Percentiles rank a stretch among this genome's conserved stretches.
Conservation (phyloP, 2,113 vertebrate species). For the Podiceps cristatus region DNA sequence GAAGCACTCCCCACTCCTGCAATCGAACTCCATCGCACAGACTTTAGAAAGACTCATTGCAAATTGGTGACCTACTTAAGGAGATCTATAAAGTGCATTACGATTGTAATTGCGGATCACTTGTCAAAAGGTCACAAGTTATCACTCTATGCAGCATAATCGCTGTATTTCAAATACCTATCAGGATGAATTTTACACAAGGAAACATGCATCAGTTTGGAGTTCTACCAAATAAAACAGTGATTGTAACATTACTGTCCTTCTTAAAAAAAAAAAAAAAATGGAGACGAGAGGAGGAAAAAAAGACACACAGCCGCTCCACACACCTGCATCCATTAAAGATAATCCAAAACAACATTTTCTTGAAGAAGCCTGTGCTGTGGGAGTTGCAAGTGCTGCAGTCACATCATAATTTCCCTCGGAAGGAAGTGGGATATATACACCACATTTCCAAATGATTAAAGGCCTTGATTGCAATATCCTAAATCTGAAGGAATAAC, state of each 20-base stretch:
- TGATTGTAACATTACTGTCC: not conserved
- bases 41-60: not conserved
- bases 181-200: not conserved
- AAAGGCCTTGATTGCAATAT: not conserved
- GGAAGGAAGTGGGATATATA: not conserved
- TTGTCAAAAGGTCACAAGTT: constrained; percentile 29
- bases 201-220: not conserved
- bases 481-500: not conserved
- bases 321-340: constrained; percentile 9
- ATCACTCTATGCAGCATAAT: not conserved
- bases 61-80: not conserved
- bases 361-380: constrained; percentile 20
- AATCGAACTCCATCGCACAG: rapidly evolving
- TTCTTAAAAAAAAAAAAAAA: not conserved
- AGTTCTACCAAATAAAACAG: not conserved
- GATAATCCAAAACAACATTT: constrained; percentile 41
- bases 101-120: not conserved
- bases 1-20: not conserved
- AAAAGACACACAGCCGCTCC: not conserved
- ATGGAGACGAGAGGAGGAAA: rapidly evolving
- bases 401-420: constrained; percentile 3
- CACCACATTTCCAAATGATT: not conserved
- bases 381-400: not conserved
- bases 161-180: not conserved
- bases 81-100: not conserved